Base-by-base conservation (phyloP, 2,113 vertebrate genomes). In the Hypomesus transpacificus region DNA sequence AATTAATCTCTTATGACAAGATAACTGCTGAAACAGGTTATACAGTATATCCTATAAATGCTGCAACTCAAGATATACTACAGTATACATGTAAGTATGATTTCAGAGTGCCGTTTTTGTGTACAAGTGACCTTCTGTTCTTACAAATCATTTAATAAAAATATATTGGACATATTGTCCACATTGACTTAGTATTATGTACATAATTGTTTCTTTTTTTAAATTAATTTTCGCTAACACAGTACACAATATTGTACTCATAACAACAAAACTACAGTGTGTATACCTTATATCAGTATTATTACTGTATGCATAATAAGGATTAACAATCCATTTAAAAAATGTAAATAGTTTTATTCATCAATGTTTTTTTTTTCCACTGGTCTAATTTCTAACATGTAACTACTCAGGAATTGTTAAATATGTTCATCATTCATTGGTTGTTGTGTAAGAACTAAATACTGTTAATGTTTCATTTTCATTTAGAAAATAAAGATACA, bases 71-170 rank as follows among this genome's bases (percentile, higher is more conserved):
- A 72, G 75, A 86, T 85, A 68, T 85, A 85, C 70, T 83, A 87
- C 83, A 81, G 17, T 31, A 79, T 74, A 89, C 67, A 84, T 81
- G 81, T 89, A 75, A 81, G 81, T 89, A 75, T 80, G 67, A 82
- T 83, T 87, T 85, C 77, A 76, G 81, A 91, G 88, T 91, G 89
- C 83, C 76, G 85, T 90, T 88, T 90, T 78, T 87, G 86, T 91
- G 83, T 89, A 85, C 82, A 92, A 92, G 91, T 93, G 90, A 91
- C 90, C 92, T 93, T 93, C 88, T 85, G 81, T 91, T 83, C 86
- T 89, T 85, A 89, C 80, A 82, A 80, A 85, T 88, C 84, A 75
- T 87, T 86, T 87, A 82, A 72, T 88, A 78, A 87, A 82, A 77
- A 80, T 65, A 69, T 87, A 90, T 91, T 86, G 89, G 88, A 91